Base-by-base conservation (phyloP, 1,140 invertebrate species). In the Brachionus asplanchnoidis region DNA sequence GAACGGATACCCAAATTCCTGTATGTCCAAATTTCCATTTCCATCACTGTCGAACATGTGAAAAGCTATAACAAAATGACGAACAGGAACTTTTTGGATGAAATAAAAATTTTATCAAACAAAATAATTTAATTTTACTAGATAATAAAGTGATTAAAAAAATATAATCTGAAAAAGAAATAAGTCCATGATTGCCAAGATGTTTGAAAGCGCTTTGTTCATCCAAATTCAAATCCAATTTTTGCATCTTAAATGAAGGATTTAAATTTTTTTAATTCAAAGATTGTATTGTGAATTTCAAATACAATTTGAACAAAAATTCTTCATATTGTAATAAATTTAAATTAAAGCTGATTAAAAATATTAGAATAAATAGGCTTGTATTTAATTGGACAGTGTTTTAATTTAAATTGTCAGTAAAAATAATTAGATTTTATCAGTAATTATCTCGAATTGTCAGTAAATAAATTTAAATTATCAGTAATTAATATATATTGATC, bases 11-110 rank as follows among this genome's bases (percentile, higher is more conserved):
- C n/a, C n/a, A n/a, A n/a, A n/a, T n/a, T n/a, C n/a, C n/a, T n/a
- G n/a, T n/a, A 93, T 94, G 89, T 99, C 97, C 0, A 99, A 95
- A 88, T 98, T 95, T 6, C 97, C 98, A 90, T 99, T 97, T 2
- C 97, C 97, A 89, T 99, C 99, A 68, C 98, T 91, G 90, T 99
- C 98, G 90, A 99, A 99, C 95, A 99, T 99, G 86, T 95, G 93
- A 89, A 99, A 99, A 36, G 97, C 97, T 86, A 99, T 97, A 92
- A 98, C 96, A 91, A 99, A 99, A 89, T 99, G 97, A 17, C 96
- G 92, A 70, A 95, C 93, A 5, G 97, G 98, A 85, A 97, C 97
- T 99, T 87, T 46, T 7, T 36, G 0, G 6, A n/a, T 36, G 5
- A 40, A 70, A 32, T 12, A 36, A 70, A 36, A 32, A 28, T 32